Percentiles rank a stretch among this genome's conserved stretches.
Conservation (phyloP, 2,888 invertebrate genomes). For the Phyllotreta cruciferae region DNA sequence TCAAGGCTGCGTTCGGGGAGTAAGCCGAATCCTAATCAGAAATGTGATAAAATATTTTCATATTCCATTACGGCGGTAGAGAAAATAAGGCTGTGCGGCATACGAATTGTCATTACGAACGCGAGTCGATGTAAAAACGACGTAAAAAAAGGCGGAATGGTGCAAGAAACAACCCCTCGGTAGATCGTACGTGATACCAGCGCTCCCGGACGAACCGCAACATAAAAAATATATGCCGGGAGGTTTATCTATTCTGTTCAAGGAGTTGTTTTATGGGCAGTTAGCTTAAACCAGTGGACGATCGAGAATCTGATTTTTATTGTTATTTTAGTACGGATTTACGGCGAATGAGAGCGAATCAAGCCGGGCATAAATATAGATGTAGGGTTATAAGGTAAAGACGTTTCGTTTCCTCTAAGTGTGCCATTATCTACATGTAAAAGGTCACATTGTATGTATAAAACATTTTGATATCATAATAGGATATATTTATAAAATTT, state of each 20-base stretch:
- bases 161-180: constrained; percentile 11
- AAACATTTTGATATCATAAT: no score
- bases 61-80: constrained; percentile 38
- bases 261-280: constrained; percentile 29
- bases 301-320: constrained; percentile 19
- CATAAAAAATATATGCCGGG: constrained; percentile 27
- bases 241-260: constrained; percentile 29
- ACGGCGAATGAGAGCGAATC: constrained; percentile 17
- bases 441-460: constrained; percentile 2
- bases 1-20: no score
- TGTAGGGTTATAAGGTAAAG: constrained; percentile 1
- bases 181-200: constrained; percentile 18
- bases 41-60: constrained; percentile 33
- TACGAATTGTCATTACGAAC: constrained; percentile 37
- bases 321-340: constrained; percentile 20
- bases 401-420: constrained; percentile 1
- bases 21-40: no score
- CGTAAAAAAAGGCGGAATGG: constrained; percentile 14
- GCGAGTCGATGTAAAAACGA: constrained; percentile 29
- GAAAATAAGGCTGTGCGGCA: constrained; percentile 35
- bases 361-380: background rate
- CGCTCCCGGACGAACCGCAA: constrained; percentile 10
- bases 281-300: constrained; percentile 28
- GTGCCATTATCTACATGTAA: background rate
- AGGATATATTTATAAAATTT: no score